Evolutionary conservation across 1,140 invertebrate genomes (phyloP), one percentile per base, ranked within the genome.

Genomic region (Cydia fagiglandana): DNA sequence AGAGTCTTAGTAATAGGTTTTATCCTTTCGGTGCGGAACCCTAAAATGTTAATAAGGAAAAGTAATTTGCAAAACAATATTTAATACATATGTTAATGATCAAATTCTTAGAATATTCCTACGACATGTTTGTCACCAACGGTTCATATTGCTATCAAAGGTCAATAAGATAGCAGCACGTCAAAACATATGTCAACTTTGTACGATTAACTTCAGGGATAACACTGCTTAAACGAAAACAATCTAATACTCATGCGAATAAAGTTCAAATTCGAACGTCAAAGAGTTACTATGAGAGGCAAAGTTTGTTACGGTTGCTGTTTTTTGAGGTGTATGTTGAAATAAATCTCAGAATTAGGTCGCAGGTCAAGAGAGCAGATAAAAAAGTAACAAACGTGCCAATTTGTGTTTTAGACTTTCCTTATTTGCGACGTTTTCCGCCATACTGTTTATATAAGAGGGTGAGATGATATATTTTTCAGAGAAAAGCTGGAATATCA

Each of bases 401-500:
- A 61, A 61, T 61, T 61, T 61, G 56, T n/a, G 56, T 61, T 61
- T 61, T 61, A 61, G 56, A 24, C 56, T 61, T 61, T 61, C 56
- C 56, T 61, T 24, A 61, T 61, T 61, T 61, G 56, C 56, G 56
- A 24, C 20, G 6, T 61, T 61, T 61, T 61, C 1, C 17, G 56
- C 20, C 17, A 24, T 24, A 61, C 56, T 24, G 56, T 61, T 61
- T 61, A 24, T n/a, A 7, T 61, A 61, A 61, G 56, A 61, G 7
- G 17, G 15, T 61, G 15, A 61, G 56, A 61, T 24, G 20, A 61
- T 61, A 61, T 24, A 24, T 24, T 61, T 61, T 24, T 10, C 20
- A 2, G n/a, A 17, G 50, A 61, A 61, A 61, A 12, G 1, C 7
- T 61, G 56, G 56, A 4, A 10, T 2, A 10, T 61, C n/a, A 10